phyloP scores from a whole-genome alignment of 2,113 vertebrate genomes.

The Thermophis baileyi region DNA sequence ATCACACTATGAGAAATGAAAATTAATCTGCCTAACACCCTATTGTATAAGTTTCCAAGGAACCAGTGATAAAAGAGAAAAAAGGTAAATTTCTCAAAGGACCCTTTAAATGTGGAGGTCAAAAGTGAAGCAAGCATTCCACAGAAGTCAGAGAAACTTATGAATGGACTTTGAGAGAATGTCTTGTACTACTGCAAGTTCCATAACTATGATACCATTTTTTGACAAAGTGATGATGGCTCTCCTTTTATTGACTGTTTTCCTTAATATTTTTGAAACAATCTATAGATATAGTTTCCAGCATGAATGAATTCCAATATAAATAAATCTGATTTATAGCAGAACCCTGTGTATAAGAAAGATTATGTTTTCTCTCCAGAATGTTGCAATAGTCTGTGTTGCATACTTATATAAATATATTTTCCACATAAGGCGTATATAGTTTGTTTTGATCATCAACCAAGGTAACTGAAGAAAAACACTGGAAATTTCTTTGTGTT shows the following conservation, averaged over 20 bases:
- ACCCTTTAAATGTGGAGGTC: too few species aligned
- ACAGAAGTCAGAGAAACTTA: neutral
- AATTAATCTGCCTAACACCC: neutral
- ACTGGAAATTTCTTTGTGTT: constrained; percentile 49
- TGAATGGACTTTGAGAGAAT: neutral
- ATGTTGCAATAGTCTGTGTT: constrained; percentile 66
- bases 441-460: constrained; percentile 53
- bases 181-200: neutral
- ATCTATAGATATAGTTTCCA: constrained; percentile 53
- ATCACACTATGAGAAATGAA: neutral
- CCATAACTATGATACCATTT: neutral
- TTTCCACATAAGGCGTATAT: constrained; percentile 58
- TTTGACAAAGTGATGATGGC: neutral
- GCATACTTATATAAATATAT: constrained; percentile 63
- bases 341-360: constrained; percentile 53
- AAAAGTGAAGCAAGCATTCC: too few species aligned
- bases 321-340: constrained; percentile 59
- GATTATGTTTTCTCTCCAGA: constrained; percentile 47
- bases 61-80: neutral
- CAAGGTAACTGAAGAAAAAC: constrained; percentile 58
- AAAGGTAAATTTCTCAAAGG: too few species aligned
- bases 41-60: neutral
- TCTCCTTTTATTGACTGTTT: neutral
- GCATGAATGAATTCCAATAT: constrained; percentile 40
- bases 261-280: constrained; percentile 41